phyloP scores from a whole-genome alignment of 2,888 invertebrate genomes.

The Ophion obscuratus region DNA sequence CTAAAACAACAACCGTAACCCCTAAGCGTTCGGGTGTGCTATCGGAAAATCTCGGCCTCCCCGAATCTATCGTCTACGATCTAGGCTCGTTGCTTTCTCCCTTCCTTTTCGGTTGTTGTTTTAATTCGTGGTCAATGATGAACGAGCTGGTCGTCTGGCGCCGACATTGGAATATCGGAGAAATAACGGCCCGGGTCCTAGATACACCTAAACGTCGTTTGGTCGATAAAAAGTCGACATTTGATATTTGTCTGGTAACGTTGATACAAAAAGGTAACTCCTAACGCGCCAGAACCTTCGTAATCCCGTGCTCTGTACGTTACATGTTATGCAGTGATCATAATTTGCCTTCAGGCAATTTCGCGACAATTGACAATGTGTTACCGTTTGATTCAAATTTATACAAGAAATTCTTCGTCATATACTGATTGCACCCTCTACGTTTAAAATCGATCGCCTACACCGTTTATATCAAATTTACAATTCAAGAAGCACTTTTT shows the following conservation, averaged over 20 bases:
- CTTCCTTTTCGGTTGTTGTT: neutral
- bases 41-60: conserved; percentile 49
- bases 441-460: no score
- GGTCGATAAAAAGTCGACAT: conserved; percentile 40
- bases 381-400: no score
- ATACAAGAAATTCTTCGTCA: no score
- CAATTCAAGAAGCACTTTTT: no score
- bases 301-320: no score
- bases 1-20: conserved; percentile 2
- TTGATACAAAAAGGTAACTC: no score
- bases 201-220: neutral
- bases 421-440: no score
- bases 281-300: no score
- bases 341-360: no score
- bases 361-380: no score
- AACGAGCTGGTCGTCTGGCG: conserved; percentile 59
- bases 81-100: conserved; percentile 41
- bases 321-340: no score
- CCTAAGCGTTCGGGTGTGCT: conserved; percentile 4
- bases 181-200: conserved; percentile 23
- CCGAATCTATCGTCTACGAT: conserved; percentile 63
- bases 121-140: conserved; percentile 62
- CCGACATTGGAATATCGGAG: conserved; percentile 45
- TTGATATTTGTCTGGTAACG: neutral
- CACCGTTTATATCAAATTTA: no score